Evolutionary conservation across 2,888 invertebrate genomes (phyloP).

Genomic region (Cabera pusaria): DNA sequence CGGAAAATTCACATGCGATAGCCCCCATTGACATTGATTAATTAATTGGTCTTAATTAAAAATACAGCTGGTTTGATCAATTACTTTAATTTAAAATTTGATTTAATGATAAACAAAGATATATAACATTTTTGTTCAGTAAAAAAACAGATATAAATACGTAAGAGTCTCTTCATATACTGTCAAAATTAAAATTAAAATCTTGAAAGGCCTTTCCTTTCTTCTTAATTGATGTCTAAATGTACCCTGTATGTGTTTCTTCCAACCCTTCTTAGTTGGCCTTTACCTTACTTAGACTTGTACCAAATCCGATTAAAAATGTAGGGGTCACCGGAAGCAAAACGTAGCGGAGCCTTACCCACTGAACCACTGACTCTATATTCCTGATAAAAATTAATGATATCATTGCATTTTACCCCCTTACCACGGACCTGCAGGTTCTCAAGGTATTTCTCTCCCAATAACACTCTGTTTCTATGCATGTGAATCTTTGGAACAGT

Average conservation of each 20-base stretch:
- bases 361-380: slow-evolving; percentile 49
- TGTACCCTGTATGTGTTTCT: slow-evolving; percentile 70
- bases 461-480: slow-evolving; percentile 78
- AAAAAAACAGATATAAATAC: no score
- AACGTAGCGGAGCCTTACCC: slow-evolving; percentile 52
- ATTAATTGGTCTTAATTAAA: no score
- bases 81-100: no score
- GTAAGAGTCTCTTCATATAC: slow-evolving; percentile 51
- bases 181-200: slow-evolving; percentile 49
- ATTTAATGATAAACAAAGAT: no score
- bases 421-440: slow-evolving; percentile 83
- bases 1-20: no score
- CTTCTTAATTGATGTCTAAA: slow-evolving; percentile 70
- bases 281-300: slow-evolving; percentile 59
- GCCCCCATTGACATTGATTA: no score
- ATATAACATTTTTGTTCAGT: no score
- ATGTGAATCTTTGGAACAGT: slow-evolving; percentile 58
- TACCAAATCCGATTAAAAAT: slow-evolving; percentile 44
- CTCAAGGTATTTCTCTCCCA: slow-evolving; percentile 83
- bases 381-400: slow-evolving; percentile 78
- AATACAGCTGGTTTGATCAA: no score
- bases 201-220: slow-evolving; percentile 55
- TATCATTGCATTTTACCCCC: slow-evolving; percentile 79
- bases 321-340: slow-evolving; percentile 72
- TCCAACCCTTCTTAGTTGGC: slow-evolving; percentile 60